phyloP scores from a whole-genome alignment of 2,888 invertebrate genomes.

The Melanophora roralis region DNA sequence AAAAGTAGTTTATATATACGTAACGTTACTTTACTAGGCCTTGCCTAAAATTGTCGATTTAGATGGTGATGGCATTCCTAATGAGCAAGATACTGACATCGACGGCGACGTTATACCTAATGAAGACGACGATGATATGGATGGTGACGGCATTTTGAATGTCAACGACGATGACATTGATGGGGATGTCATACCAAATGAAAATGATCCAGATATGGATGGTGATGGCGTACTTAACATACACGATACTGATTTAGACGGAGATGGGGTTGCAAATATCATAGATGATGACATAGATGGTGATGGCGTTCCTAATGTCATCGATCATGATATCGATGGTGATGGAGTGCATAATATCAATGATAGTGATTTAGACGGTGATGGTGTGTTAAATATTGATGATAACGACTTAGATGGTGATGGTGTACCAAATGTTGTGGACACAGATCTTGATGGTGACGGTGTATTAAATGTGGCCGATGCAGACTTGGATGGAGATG shows the following conservation, averaged over 20 bases:
- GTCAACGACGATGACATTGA: slow-evolving; percentile 67
- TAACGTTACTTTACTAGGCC: slow-evolving; percentile 46
- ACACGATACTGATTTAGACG: slow-evolving; percentile 69
- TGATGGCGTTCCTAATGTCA: slow-evolving; percentile 73
- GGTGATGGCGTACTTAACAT: slow-evolving; percentile 65
- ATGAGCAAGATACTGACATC: slow-evolving; percentile 66
- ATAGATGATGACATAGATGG: slow-evolving; percentile 70
- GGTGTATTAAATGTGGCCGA: slow-evolving; percentile 74
- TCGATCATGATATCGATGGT: slow-evolving; percentile 71
- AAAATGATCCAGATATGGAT: slow-evolving; percentile 71
- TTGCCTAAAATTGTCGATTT: slow-evolving; percentile 53
- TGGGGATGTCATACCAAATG: slow-evolving; percentile 73
- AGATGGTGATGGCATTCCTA: slow-evolving; percentile 68
- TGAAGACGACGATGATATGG: slow-evolving; percentile 65
- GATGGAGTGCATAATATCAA: slow-evolving; percentile 70
- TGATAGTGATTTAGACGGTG: slow-evolving; percentile 72
- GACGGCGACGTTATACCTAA: slow-evolving; percentile 69
- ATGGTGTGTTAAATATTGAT: slow-evolving; percentile 74
- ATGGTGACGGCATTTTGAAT: slow-evolving; percentile 68
- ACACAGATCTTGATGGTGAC: slow-evolving; percentile 77
- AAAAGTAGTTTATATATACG: slow-evolving; percentile 49
- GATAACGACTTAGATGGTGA: slow-evolving; percentile 75
- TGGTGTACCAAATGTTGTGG: slow-evolving; percentile 76
- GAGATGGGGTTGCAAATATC: slow-evolving; percentile 78
- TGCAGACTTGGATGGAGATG: slow-evolving; percentile 74